A percentile compares a stretch with the other conserved stretches of the same genome.
Conservation (phyloP, 2,888 invertebrate genomes). For the Scaptomyza cyrtandrae region DNA sequence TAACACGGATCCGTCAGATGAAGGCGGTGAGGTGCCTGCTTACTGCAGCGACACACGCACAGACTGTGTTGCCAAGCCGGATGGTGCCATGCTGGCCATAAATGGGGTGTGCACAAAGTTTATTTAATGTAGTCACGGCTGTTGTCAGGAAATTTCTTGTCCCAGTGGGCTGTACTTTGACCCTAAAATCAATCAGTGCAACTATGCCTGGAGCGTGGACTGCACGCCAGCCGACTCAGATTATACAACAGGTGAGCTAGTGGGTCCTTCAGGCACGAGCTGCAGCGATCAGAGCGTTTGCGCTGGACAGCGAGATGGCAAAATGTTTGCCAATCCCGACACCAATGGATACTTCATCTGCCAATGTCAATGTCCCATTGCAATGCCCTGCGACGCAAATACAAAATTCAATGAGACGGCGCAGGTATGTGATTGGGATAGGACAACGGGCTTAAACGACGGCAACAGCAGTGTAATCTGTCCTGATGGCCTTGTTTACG, state of each 20-base stretch:
- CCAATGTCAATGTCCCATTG: slow-evolving; percentile 66
- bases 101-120: slow-evolving; percentile 63
- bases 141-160: slow-evolving; percentile 54
- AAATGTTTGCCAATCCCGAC: slow-evolving; percentile 32
- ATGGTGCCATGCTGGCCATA: slow-evolving; percentile 24
- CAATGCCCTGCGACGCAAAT: slow-evolving; percentile 43
- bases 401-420: slow-evolving; percentile 45
- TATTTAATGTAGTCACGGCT: slow-evolving; percentile 61
- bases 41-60: slow-evolving; percentile 41
- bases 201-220: slow-evolving; percentile 63
- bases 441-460: neutral
- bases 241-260: slow-evolving; percentile 24
- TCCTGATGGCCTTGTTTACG: slow-evolving; percentile 52
- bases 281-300: slow-evolving; percentile 49
- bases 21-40: slow-evolving; percentile 12
- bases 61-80: slow-evolving; percentile 32
- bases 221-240: slow-evolving; percentile 42
- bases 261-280: slow-evolving; percentile 66
- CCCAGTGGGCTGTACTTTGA: slow-evolving; percentile 71
- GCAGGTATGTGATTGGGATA: slow-evolving; percentile 50
- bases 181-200: slow-evolving; percentile 42
- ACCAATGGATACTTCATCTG: slow-evolving; percentile 58
- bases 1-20: slow-evolving; percentile 3
- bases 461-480: slow-evolving; percentile 27
- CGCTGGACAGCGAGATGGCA: slow-evolving; percentile 45